Evolutionary conservation across 2,113 vertebrate genomes (phyloP).

Genomic region (Loxodonta africana): DNA sequence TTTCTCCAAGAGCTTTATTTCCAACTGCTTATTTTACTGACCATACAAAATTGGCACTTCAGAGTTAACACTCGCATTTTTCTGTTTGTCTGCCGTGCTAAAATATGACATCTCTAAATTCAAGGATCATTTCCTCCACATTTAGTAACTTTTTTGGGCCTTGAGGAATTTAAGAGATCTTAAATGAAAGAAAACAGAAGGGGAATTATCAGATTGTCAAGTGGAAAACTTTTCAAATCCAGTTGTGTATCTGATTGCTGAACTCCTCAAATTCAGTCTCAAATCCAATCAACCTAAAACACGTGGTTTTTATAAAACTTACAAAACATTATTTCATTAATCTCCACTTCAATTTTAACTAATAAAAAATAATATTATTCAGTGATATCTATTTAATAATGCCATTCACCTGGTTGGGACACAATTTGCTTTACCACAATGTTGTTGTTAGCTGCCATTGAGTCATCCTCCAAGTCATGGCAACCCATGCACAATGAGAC

Average conservation of each 20-base stretch:
- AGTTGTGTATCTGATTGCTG: background rate
- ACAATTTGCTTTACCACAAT: background rate
- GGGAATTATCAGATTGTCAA: background rate
- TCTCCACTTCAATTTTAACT: background rate
- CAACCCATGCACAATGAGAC: no score
- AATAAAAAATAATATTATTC: background rate
- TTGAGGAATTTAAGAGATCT: constrained; percentile 68
- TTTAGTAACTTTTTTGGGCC: constrained; percentile 25
- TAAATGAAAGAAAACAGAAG: constrained; percentile 68
- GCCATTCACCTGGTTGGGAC: background rate
- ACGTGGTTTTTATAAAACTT: background rate
- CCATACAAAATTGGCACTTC: constrained; percentile 65
- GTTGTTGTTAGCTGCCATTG: no score
- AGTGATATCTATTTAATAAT: background rate
- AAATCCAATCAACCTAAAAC: background rate
- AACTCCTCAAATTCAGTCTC: background rate
- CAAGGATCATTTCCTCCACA: constrained; percentile 71
- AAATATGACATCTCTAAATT: constrained; percentile 66
- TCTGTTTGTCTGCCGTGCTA: background rate
- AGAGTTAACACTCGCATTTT: constrained; percentile 45
- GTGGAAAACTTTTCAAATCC: constrained; percentile 27
- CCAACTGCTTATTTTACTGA: constrained; percentile 72
- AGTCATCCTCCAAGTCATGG: no score
- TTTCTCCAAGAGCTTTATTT: background rate
- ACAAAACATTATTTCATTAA: constrained; percentile 11